Conservation (phyloP, 2,888 invertebrate species). For the Himalopsyche japonica region DNA sequence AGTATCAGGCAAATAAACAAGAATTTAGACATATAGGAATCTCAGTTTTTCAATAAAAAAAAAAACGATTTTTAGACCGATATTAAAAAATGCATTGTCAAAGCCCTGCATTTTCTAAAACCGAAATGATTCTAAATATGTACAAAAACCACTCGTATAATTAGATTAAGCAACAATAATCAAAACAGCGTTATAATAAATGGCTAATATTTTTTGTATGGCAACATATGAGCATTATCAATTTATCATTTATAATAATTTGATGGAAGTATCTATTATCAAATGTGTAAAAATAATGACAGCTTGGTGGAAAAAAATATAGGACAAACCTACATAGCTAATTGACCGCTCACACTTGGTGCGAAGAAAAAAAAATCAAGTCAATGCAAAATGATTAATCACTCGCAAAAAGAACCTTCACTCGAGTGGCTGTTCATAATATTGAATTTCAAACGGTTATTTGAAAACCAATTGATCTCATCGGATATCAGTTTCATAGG, state of each 20-base stretch:
- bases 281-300: not conserved
- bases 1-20: too few species aligned
- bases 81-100: too few species aligned
- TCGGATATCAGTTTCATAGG: not conserved
- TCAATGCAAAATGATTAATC: not conserved
- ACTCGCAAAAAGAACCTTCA: not conserved
- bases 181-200: too few species aligned
- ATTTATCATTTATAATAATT: too few species aligned
- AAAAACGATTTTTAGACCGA: too few species aligned
- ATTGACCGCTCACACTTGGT: not conserved
- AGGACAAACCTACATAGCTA: not conserved
- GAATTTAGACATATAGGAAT: too few species aligned
- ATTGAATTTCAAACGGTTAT: not conserved
- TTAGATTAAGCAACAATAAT: not conserved
- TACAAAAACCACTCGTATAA: too few species aligned
- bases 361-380: not conserved
- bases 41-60: too few species aligned
- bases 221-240: not conserved
- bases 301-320: not conserved
- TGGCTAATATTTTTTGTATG: not conserved
- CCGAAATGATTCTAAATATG: too few species aligned
- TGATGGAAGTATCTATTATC: too few species aligned
- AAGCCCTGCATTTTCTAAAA: too few species aligned
- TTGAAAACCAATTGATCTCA: not conserved
- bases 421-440: not conserved